phyloP scores from a whole-genome alignment of 2,113 vertebrate species.

The Theropithecus gelada region DNA sequence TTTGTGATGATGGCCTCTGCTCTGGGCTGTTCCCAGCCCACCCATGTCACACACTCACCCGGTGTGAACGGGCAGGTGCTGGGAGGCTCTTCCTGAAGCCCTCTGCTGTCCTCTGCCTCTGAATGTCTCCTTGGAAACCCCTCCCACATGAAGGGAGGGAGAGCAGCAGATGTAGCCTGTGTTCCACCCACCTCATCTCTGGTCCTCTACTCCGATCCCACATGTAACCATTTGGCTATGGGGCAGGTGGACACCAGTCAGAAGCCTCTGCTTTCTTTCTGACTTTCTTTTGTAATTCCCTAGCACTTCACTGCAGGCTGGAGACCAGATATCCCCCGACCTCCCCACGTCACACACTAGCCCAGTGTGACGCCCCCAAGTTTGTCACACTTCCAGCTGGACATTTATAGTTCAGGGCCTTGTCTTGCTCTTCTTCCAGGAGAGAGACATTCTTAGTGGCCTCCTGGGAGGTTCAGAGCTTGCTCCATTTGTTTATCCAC shows the following conservation, averaged over 20 bases:
- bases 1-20: background rate
- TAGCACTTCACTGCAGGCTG: no score
- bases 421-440: background rate
- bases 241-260: background rate
- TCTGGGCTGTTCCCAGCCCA: background rate
- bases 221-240: background rate
- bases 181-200: background rate
- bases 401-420: background rate
- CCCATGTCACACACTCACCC: background rate
- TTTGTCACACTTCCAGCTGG: background rate
- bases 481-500: fast-evolving
- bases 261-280: background rate
- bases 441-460: background rate
- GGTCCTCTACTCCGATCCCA: background rate
- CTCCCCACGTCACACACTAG: background rate
- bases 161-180: fast-evolving
- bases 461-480: background rate
- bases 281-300: background rate
- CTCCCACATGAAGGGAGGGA: background rate
- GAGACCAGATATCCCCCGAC: fast-evolving
- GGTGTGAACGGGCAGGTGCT: background rate
- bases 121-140: background rate
- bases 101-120: background rate
- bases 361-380: background rate
- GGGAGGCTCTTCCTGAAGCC: background rate